Evolutionary conservation across 1,140 invertebrate genomes (phyloP).

Genomic region (Drosophila parabipectinata): DNA sequence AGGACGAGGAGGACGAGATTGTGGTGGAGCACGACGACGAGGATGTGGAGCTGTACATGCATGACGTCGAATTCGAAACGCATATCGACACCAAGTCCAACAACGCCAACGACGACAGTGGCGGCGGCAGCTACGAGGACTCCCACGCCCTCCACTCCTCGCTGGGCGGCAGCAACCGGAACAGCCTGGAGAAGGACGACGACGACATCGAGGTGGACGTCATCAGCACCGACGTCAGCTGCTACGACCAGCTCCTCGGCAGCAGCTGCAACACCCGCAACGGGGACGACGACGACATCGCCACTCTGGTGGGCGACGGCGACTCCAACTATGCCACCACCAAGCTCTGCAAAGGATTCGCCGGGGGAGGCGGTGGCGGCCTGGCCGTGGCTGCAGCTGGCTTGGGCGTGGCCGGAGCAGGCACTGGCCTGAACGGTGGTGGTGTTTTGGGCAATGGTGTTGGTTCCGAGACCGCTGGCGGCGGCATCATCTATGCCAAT

Average conservation of each 20-base stretch:
- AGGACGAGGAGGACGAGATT: slow-evolving; percentile 55
- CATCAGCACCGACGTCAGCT: slow-evolving; percentile 82
- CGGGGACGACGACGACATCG: slow-evolving; percentile 77
- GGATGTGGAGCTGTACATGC: slow-evolving; percentile 80
- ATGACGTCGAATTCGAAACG: slow-evolving; percentile 85
- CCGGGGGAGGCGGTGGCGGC: not conserved
- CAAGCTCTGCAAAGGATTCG: slow-evolving; percentile 48
- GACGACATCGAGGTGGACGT: slow-evolving; percentile 83
- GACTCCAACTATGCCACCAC: slow-evolving; percentile 55
- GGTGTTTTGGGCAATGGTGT: slow-evolving; percentile 36
- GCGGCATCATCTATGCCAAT: slow-evolving; percentile 83
- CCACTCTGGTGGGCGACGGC: slow-evolving; percentile 69
- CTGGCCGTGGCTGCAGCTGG: not conserved
- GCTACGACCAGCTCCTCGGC: slow-evolving; percentile 79
- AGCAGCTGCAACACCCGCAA: slow-evolving; percentile 80
- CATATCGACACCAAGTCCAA: slow-evolving; percentile 78
- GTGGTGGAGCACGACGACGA: slow-evolving; percentile 79
- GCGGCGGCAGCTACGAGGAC: slow-evolving; percentile 82
- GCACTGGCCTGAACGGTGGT: slow-evolving; percentile 25
- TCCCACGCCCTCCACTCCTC: slow-evolving; percentile 79
- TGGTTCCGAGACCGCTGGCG: slow-evolving; percentile 46
- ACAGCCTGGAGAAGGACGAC: slow-evolving; percentile 81
- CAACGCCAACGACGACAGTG: slow-evolving; percentile 82
- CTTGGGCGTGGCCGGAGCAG: slow-evolving; percentile 9
- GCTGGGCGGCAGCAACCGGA: slow-evolving; percentile 74